Percentiles rank a stretch among this genome's conserved stretches.
phyloP scores from a whole-genome alignment of 2,113 vertebrate species.

The Probosciger aterrimus region DNA sequence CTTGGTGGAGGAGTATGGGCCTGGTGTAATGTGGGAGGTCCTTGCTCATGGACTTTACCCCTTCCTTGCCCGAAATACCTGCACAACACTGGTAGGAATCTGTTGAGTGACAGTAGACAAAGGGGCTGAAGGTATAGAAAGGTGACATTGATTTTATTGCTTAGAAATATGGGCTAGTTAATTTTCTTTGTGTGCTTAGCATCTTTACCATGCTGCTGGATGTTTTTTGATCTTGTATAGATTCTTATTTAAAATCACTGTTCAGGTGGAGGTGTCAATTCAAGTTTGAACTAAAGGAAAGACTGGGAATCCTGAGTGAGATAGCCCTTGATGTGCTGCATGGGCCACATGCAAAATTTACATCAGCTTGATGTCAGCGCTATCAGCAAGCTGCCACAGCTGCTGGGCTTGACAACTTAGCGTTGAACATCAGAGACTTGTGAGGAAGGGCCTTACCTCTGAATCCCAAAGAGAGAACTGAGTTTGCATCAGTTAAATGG shows the following conservation, averaged over 20 bases:
- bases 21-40: neutral
- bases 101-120: neutral
- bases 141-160: neutral
- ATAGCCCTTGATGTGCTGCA: neutral
- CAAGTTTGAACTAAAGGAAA: neutral
- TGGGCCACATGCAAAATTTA: neutral
- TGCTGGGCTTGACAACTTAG: neutral
- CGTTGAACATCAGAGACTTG: neutral
- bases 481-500: neutral
- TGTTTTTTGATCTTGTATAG: neutral
- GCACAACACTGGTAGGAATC: neutral
- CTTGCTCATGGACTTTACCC: neutral
- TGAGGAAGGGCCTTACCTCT: neutral
- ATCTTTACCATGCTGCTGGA: neutral
- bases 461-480: neutral
- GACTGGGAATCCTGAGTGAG: neutral
- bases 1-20: neutral
- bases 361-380: neutral
- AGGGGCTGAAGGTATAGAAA: neutral
- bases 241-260: neutral
- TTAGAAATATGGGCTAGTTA: neutral
- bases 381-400: neutral
- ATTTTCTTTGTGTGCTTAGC: neutral
- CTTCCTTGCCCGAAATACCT: neutral
- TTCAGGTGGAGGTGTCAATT: neutral